phyloP scores from a whole-genome alignment of 1,140 invertebrate species.

The Atta colombica region DNA sequence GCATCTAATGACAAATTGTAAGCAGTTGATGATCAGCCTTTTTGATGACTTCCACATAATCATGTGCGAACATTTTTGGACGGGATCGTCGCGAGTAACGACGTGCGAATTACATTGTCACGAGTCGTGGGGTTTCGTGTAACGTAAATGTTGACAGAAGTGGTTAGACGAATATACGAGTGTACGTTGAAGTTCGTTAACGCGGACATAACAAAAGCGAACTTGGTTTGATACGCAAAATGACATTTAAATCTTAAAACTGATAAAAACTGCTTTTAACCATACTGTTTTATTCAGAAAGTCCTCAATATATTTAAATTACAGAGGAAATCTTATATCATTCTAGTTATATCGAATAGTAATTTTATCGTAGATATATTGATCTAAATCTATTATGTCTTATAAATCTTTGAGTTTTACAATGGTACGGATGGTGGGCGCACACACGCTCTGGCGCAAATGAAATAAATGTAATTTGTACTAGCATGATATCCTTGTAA shows the following conservation, averaged over 20 bases:
- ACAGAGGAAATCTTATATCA: neutral
- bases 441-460: neutral
- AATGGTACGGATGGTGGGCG: neutral
- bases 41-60: slow-evolving; percentile 81
- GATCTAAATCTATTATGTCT: too few species aligned
- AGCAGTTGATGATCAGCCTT: slow-evolving; percentile 73
- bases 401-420: too few species aligned
- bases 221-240: neutral
- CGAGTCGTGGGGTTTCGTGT: neutral
- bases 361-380: neutral
- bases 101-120: slow-evolving; percentile 47
- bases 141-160: slow-evolving; percentile 37
- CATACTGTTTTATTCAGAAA: slow-evolving; percentile 32
- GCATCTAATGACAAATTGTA: slow-evolving; percentile 74
- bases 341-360: neutral
- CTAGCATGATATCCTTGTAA: slow-evolving; percentile 1
- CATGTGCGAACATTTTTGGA: slow-evolving; percentile 77
- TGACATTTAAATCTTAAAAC: slow-evolving; percentile 10
- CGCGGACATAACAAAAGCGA: slow-evolving; percentile 7
- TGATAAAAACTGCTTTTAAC: neutral
- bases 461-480: slow-evolving; percentile 43
- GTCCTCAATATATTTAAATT: slow-evolving; percentile 12
- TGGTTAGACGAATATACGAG: slow-evolving; percentile 1
- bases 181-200: slow-evolving; percentile 45
- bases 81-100: slow-evolving; percentile 28